phyloP scores from a whole-genome alignment of 2,888 invertebrate genomes.

The Heliothis peltigera region DNA sequence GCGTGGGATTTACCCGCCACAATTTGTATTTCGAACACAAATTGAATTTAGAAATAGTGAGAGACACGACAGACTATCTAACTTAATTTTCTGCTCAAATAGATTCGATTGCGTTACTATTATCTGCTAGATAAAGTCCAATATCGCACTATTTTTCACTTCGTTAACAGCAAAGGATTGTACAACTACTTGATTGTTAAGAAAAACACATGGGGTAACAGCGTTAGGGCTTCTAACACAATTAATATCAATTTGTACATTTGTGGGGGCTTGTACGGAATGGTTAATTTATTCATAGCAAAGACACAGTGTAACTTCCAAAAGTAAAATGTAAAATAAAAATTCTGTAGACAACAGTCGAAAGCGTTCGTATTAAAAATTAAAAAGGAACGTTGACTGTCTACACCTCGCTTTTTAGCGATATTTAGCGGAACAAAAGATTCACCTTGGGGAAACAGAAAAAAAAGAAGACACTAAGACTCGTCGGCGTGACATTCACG shows the following conservation, averaged over 20 bases:
- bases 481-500: slow-evolving; percentile 71
- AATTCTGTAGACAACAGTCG: slow-evolving; percentile 46
- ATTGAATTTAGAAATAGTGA: slow-evolving; percentile 83
- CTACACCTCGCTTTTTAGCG: slow-evolving; percentile 70
- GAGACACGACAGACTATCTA: slow-evolving; percentile 73
- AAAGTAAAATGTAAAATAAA: slow-evolving; percentile 58
- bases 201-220: slow-evolving; percentile 87
- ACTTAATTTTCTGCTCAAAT: slow-evolving; percentile 70
- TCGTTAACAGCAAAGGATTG: slow-evolving; percentile 66
- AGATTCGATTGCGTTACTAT: slow-evolving; percentile 65
- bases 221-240: slow-evolving; percentile 82
- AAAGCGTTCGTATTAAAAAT: slow-evolving; percentile 68
- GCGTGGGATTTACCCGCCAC: slow-evolving; percentile 79
- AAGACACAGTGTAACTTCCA: slow-evolving; percentile 50
- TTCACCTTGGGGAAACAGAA: slow-evolving; percentile 58
- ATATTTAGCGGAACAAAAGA: slow-evolving; percentile 71
- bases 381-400: slow-evolving; percentile 65
- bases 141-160: slow-evolving; percentile 62
- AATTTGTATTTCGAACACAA: slow-evolving; percentile 83
- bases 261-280: slow-evolving; percentile 69
- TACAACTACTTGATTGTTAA: slow-evolving; percentile 82
- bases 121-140: slow-evolving; percentile 63
- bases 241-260: slow-evolving; percentile 87
- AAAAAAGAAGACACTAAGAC: slow-evolving; percentile 66
- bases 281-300: slow-evolving; percentile 60